These are phyloP conservation scores for Xiphydria camelus DNA, from an alignment of 2,888 invertebrate genomes.

Conservation along the genomic window DNA sequence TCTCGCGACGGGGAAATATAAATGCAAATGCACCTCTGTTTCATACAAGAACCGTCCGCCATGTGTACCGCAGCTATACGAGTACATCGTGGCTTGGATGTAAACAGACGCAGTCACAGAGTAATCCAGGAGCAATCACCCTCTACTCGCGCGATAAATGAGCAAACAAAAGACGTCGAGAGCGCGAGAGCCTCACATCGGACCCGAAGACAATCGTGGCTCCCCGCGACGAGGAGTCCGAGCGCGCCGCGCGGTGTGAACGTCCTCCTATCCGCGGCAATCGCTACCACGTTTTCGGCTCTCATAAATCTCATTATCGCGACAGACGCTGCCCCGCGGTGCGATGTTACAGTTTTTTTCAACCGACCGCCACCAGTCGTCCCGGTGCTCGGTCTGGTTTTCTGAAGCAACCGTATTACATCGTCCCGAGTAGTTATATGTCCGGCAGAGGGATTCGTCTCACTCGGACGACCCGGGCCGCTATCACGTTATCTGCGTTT, in stretches of 20 bases:
- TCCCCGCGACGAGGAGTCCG: neutral
- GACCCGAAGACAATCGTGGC: neutral
- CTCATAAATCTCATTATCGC: constrained; percentile 42
- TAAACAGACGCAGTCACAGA: too few relatives aligned
- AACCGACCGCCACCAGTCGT: constrained; percentile 1
- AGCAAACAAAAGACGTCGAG: neutral
- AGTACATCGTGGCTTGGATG: too few relatives aligned
- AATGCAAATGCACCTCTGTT: too few relatives aligned
- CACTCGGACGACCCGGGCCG: constrained; percentile 1
- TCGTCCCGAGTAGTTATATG: too few relatives aligned
- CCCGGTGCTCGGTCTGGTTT: too few relatives aligned
- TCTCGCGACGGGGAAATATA: too few relatives aligned
- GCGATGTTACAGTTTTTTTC: constrained; percentile 16
- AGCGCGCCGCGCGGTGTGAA: neutral
- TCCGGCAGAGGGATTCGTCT: constrained; percentile 3
- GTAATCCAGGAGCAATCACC: neutral
- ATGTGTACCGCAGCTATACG: neutral
- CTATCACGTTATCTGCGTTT: constrained; percentile 10
- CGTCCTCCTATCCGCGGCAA: constrained; percentile 27
- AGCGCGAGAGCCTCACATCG: neutral
- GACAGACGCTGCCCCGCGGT: constrained; percentile 30
- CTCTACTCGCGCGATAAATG: neutral
- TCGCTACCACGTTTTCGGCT: constrained; percentile 36
- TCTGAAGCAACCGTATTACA: too few relatives aligned
- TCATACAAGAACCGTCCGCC: neutral